A percentile compares a stretch with the other conserved stretches of the same genome.
Conservation (phyloP, 2,113 vertebrate species). For the Puffinus mauretanicus region DNA sequence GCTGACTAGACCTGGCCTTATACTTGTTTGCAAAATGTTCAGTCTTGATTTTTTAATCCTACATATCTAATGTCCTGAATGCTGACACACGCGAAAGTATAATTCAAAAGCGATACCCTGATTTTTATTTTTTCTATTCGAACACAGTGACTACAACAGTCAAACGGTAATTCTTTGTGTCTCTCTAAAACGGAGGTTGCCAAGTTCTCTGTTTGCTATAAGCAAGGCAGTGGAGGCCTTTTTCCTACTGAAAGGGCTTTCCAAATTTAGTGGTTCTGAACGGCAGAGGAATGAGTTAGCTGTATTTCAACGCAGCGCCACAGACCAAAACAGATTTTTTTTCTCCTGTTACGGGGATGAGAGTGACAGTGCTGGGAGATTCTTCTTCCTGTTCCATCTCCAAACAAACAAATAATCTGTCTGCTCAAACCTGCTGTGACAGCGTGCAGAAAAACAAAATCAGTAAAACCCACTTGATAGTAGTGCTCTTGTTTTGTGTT, state of each 20-base stretch:
- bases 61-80: accelerated
- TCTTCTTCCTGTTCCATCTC: not conserved
- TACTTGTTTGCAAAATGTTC: not conserved
- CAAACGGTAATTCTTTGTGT: not conserved
- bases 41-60: not conserved
- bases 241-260: not conserved
- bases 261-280: not conserved
- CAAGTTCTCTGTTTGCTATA: not conserved
- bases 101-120: not conserved
- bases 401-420: not conserved
- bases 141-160: not conserved
- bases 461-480: not conserved
- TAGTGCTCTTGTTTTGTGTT: not conserved
- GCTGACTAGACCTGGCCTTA: not conserved
- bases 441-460: not conserved
- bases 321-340: not conserved
- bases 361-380: not conserved
- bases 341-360: not conserved
- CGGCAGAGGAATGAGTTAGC: not conserved
- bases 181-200: not conserved
- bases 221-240: not conserved
- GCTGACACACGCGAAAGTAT: accelerated
- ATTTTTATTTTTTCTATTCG: not conserved
- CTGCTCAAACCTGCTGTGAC: not conserved
- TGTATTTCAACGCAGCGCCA: not conserved